These are phyloP conservation scores for Parasteatoda tepidariorum DNA, from an alignment of 1,140 invertebrate species.

Conservation along the genomic window DNA sequence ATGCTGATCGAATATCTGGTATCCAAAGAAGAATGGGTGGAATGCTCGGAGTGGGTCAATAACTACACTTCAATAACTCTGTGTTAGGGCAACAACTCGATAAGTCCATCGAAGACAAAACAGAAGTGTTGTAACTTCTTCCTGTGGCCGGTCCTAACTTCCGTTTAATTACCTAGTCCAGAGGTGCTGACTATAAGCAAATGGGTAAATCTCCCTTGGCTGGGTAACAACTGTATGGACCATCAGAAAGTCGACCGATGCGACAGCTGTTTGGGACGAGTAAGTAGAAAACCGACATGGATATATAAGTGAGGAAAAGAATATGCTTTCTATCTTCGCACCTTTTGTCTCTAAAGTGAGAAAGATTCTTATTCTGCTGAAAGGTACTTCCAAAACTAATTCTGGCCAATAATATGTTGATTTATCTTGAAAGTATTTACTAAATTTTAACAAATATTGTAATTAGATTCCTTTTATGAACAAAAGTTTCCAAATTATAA, in stretches of 20 bases:
- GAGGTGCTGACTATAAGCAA: constrained; percentile 3
- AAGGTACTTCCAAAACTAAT: too few species aligned
- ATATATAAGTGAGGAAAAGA: too few species aligned
- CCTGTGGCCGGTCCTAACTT: neutral
- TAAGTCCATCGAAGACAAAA: constrained; percentile 13
- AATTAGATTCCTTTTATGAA: too few species aligned
- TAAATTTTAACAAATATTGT: too few species aligned
- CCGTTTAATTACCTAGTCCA: constrained; percentile 9
- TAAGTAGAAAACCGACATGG: too few species aligned
- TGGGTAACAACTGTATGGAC: neutral
- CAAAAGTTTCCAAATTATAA: too few species aligned
- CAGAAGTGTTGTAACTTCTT: neutral
- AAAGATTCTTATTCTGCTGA: too few species aligned
- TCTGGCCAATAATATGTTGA: too few species aligned
- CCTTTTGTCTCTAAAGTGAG: too few species aligned
- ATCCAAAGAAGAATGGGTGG: neutral
- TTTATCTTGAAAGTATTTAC: too few species aligned
- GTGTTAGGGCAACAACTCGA: neutral
- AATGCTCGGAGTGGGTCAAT: neutral
- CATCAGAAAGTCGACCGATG: neutral
- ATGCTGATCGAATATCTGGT: too few species aligned
- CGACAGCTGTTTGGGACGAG: neutral
- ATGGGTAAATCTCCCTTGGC: constrained; percentile 6
- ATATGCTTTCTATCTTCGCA: too few species aligned
- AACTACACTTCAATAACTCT: constrained; percentile 16